Conservation (phyloP, 2,113 vertebrate genomes). For the Uria aalge region DNA sequence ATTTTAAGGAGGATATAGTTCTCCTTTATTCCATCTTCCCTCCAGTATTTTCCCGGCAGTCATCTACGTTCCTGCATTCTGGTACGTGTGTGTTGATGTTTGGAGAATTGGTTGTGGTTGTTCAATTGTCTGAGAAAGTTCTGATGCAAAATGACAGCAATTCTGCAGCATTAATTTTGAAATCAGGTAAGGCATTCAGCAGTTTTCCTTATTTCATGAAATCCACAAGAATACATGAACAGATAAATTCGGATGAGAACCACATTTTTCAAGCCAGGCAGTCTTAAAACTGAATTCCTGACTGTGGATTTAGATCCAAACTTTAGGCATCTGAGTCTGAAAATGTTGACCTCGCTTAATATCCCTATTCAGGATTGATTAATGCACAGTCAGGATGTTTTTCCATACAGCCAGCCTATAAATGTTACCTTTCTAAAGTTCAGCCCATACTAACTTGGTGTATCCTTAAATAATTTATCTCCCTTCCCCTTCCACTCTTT, state of each 20-base stretch:
- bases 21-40: background rate
- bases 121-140: background rate
- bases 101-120: background rate
- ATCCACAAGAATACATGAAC: background rate
- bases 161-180: background rate
- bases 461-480: conserved; percentile 32
- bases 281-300: background rate
- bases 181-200: background rate
- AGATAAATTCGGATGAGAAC: background rate
- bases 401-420: conserved; percentile 7
- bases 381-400: conserved; percentile 49
- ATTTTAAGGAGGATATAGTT: background rate
- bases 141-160: background rate
- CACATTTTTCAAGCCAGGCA: background rate
- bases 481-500: background rate
- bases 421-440: conserved; percentile 41
- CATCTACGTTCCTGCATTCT: background rate
- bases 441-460: background rate
- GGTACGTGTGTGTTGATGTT: background rate
- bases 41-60: background rate
- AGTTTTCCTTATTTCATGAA: background rate
- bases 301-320: background rate
- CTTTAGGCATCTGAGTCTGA: background rate
- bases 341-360: conserved; percentile 17
- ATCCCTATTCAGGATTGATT: conserved; percentile 10